Evolutionary conservation across 1,140 invertebrate species (phyloP).

Genomic region (Daktulosphaira vitifoliae): DNA sequence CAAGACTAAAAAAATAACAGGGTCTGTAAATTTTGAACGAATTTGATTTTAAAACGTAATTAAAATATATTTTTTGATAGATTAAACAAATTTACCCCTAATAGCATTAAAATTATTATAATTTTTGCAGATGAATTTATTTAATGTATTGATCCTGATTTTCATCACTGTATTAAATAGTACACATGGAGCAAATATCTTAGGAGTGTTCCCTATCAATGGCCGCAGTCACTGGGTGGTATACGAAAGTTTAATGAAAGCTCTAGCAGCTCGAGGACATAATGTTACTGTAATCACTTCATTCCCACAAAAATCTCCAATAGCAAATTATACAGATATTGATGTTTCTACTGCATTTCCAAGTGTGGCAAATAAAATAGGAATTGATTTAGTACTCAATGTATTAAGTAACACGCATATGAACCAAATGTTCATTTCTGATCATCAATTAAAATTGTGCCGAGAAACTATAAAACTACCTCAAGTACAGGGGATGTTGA

Average conservation of each 20-base stretch:
- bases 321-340: conserved; percentile 49
- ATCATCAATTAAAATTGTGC: conserved; percentile 11
- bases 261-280: conserved; percentile 41
- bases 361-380: not conserved
- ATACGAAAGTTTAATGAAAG: conserved; percentile 41
- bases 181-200: conserved; percentile 36
- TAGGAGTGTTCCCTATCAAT: conserved; percentile 40
- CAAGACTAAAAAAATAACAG: no score
- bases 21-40: no score
- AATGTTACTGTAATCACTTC: conserved; percentile 41
- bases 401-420: not conserved
- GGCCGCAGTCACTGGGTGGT: conserved; percentile 43
- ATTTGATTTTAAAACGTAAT: no score
- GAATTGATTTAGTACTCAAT: conserved; percentile 3
- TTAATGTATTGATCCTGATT: no score
- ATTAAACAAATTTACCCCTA: no score
- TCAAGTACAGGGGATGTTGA: conserved; percentile 23
- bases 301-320: conserved; percentile 45
- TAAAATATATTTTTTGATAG: no score
- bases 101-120: no score
- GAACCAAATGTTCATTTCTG: conserved; percentile 19
- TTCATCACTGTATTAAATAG: no score
- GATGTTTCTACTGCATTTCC: conserved; percentile 17
- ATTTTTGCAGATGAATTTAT: no score
- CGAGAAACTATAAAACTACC: not conserved